These are phyloP conservation scores for Emys orbicularis DNA, from an alignment of 2,797 vertebrate species.

Conservation along the genomic window DNA sequence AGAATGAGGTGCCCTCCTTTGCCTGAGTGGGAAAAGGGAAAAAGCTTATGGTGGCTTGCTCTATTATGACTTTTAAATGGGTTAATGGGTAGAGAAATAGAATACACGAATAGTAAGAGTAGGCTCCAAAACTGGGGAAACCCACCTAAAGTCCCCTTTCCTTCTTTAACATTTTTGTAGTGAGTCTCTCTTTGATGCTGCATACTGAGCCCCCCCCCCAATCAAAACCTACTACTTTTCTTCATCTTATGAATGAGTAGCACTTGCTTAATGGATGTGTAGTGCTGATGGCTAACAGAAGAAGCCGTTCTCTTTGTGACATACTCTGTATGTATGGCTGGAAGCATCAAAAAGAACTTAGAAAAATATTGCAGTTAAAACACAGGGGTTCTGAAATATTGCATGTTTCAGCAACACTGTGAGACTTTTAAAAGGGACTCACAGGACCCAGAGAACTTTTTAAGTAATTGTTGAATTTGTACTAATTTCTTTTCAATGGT, in stretches of 20 bases:
- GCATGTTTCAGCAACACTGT: background rate
- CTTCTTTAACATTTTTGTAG: background rate
- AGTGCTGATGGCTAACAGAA: background rate
- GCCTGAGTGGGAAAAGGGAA: background rate
- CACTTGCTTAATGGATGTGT: background rate
- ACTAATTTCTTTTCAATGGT: conserved; percentile 25
- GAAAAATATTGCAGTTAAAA: background rate
- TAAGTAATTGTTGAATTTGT: background rate
- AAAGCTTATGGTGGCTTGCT: background rate
- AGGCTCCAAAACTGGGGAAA: background rate
- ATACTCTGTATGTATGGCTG: background rate
- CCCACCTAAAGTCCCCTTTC: background rate
- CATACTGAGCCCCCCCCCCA: background rate
- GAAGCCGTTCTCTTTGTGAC: conserved; percentile 11
- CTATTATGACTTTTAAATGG: conserved; percentile 27
- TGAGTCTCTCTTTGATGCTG: background rate
- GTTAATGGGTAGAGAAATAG: background rate
- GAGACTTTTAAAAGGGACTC: background rate
- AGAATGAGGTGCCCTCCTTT: background rate
- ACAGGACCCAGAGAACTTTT: background rate
- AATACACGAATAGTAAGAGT: background rate
- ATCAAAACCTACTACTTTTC: background rate
- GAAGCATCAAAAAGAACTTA: background rate
- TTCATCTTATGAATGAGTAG: background rate
- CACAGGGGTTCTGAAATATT: background rate